Conservation (phyloP, 2,888 invertebrate genomes). For the Drosophila mayaguana region DNA sequence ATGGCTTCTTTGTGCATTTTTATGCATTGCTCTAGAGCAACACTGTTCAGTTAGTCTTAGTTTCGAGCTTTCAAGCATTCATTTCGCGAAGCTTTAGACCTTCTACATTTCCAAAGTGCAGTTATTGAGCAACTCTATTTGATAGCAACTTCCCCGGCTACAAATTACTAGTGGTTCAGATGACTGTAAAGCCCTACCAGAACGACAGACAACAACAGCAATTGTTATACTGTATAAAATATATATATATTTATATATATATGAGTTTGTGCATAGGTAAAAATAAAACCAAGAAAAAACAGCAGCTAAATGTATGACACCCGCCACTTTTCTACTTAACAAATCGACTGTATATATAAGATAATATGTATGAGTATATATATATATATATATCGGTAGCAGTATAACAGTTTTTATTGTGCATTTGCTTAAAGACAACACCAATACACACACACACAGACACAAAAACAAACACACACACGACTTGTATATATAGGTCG, state of each 20-base stretch:
- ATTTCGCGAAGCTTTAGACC: slow-evolving; percentile 13
- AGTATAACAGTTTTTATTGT: slow-evolving; percentile 68
- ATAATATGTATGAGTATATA: slow-evolving; percentile 49
- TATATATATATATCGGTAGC: slow-evolving; percentile 36
- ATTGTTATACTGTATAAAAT: slow-evolving; percentile 58
- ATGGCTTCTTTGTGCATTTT: too few species aligned
- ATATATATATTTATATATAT: slow-evolving; percentile 41
- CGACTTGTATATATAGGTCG: slow-evolving; percentile 49
- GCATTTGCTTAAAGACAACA: slow-evolving; percentile 60
- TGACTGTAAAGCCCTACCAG: slow-evolving; percentile 55
- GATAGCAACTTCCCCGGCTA: slow-evolving; percentile 86
- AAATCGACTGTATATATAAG: slow-evolving; percentile 75
- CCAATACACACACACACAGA: slow-evolving; percentile 19
- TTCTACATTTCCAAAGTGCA: slow-evolving; percentile 27
- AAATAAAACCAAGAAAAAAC: slow-evolving; percentile 13
- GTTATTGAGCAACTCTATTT: slow-evolving; percentile 79
- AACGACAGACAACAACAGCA: slow-evolving; percentile 1
- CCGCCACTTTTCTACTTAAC: slow-evolving; percentile 78
- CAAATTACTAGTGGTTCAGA: slow-evolving; percentile 81
- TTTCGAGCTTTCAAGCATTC: background rate
- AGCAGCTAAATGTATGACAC: slow-evolving; percentile 70
- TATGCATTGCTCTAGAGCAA: background rate
- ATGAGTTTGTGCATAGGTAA: slow-evolving; percentile 27
- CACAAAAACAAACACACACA: slow-evolving; percentile 25
- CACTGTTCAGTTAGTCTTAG: background rate